Conservation (phyloP, 2,113 vertebrate species). For the Oncorhynchus clarkii region DNA sequence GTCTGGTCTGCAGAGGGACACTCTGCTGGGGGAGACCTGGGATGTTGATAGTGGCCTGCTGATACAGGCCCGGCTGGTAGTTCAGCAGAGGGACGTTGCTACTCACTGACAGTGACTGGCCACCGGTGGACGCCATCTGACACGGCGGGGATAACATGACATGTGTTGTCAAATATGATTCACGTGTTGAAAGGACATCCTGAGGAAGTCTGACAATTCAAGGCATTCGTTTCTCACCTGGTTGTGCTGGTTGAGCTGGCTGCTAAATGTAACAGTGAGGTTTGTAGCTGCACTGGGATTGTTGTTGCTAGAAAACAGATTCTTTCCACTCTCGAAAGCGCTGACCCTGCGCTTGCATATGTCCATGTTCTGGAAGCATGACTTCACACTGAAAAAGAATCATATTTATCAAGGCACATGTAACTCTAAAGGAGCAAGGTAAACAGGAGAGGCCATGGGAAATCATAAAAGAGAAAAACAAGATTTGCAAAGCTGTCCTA, state of each 20-base stretch:
- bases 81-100: constrained; percentile 91
- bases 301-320: constrained; percentile 84
- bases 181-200: too few species aligned
- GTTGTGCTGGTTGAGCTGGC: constrained; percentile 92
- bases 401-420: neutral
- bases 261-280: constrained; percentile 97
- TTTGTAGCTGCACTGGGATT: constrained; percentile 91
- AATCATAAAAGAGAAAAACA: neutral
- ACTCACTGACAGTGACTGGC: constrained; percentile 89
- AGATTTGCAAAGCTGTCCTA: neutral
- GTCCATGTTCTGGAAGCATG: constrained; percentile 99
- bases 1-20: constrained; percentile 87
- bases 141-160: neutral
- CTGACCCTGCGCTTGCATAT: constrained; percentile 95
- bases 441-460: neutral
- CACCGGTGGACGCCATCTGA: constrained; percentile 82
- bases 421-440: too few species aligned
- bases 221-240: constrained; percentile 75
- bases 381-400: constrained; percentile 84
- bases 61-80: constrained; percentile 94
- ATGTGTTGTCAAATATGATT: neutral
- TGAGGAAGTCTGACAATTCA: too few species aligned
- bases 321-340: constrained; percentile 93
- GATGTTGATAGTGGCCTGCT: constrained; percentile 92
- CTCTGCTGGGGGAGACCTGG: constrained; percentile 90